These are phyloP conservation scores for Agrotis exclamationis DNA, from an alignment of 2,888 invertebrate genomes.

Conservation along the genomic window DNA sequence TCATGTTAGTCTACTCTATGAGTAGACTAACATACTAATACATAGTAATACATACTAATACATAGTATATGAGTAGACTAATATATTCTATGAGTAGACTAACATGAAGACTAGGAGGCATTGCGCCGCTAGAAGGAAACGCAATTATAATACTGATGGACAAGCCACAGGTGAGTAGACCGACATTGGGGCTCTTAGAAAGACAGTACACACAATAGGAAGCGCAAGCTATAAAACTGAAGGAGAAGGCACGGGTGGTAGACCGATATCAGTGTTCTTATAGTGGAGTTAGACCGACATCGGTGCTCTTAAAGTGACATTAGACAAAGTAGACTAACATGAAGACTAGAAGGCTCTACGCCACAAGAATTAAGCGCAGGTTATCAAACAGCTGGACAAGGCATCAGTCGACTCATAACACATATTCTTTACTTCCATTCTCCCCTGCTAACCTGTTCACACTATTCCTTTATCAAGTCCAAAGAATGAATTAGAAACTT, in stretches of 20 bases:
- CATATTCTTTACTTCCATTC: no score
- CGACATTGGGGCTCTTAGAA: background rate
- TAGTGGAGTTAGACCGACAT: no score
- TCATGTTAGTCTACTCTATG: constrained; percentile 91
- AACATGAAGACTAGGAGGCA: constrained; percentile 98
- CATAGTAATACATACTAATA: no score
- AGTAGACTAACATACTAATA: no score
- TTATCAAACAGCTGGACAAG: background rate
- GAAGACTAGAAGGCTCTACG: background rate
- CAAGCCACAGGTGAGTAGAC: constrained; percentile 93
- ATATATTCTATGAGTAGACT: no score
- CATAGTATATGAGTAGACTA: no score
- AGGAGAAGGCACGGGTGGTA: background rate
- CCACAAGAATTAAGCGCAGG: background rate
- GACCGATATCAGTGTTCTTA: no score
- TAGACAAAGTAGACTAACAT: background rate
- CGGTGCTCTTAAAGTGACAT: background rate
- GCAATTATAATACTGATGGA: no score
- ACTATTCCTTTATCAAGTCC: no score
- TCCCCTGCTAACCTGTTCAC: no score
- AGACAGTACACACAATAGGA: background rate
- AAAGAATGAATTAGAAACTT: no score
- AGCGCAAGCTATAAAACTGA: background rate
- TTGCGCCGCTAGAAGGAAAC: constrained; percentile 99
- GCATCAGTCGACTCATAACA: background rate